These are phyloP conservation scores for Urosaurus nigricauda DNA, from an alignment of 2,797 vertebrate genomes.

Conservation along the genomic window DNA sequence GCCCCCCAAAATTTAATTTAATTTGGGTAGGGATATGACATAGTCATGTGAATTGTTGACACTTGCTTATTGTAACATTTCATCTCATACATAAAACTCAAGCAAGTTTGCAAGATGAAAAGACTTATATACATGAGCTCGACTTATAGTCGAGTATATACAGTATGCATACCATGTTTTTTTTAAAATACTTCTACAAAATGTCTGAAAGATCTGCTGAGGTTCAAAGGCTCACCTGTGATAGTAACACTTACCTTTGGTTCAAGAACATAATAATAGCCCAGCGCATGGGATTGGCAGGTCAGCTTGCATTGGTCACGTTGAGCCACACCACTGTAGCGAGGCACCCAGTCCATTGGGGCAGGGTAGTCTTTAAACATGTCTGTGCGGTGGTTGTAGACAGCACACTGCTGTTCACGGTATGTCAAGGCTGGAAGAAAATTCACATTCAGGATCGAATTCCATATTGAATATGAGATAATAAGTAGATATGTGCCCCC, in stretches of 20 bases:
- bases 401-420: slow-evolving; percentile 79
- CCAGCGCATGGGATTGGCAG: slow-evolving; percentile 76
- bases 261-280: slow-evolving; percentile 77
- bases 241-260: slow-evolving; percentile 69
- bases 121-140: too few species aligned
- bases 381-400: slow-evolving; percentile 75
- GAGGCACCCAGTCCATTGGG: slow-evolving; percentile 78
- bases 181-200: neutral
- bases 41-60: neutral
- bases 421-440: slow-evolving; percentile 65
- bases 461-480: neutral
- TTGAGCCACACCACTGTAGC: slow-evolving; percentile 72
- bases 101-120: too few species aligned
- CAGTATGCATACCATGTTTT: too few species aligned
- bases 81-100: too few species aligned
- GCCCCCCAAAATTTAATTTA: too few species aligned
- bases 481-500: neutral
- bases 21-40: neutral
- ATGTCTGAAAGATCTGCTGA: neutral
- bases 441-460: neutral
- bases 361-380: slow-evolving; percentile 72
- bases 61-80: neutral
- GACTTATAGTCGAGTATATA: too few species aligned
- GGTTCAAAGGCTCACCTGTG: neutral
- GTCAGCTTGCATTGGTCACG: slow-evolving; percentile 79